These are phyloP conservation scores for Polydrusus pterygomalis DNA, from an alignment of 2,888 invertebrate genomes.

Conservation along the genomic window DNA sequence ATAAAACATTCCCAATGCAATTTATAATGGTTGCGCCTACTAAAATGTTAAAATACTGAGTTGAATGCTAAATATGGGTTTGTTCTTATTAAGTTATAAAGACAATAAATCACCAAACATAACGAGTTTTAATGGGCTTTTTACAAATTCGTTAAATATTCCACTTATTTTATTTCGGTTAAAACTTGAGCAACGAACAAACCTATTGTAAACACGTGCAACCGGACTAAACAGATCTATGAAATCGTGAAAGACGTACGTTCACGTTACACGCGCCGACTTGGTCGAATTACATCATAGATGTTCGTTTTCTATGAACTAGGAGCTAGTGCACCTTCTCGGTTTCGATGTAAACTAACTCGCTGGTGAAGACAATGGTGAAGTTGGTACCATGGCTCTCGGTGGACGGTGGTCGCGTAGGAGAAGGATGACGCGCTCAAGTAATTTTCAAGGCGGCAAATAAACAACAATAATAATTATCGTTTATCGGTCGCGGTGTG, in stretches of 20 bases:
- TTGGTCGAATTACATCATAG: conserved; percentile 53
- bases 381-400: conserved; percentile 53
- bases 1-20: too few relatives aligned
- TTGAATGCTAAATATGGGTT: too few relatives aligned
- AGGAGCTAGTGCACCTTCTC: conserved; percentile 53
- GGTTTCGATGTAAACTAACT: conserved; percentile 50
- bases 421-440: conserved; percentile 58
- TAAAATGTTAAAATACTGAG: too few relatives aligned
- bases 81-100: too few relatives aligned
- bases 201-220: conserved; percentile 1
- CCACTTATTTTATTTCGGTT: too few relatives aligned
- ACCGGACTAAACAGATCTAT: conserved; percentile 14
- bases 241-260: conserved; percentile 16
- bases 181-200: neutral
- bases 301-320: conserved; percentile 44
- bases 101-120: too few relatives aligned
- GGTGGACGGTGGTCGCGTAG: conserved; percentile 57
- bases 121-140: too few relatives aligned
- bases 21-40: too few relatives aligned
- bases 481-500: conserved; percentile 50
- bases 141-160: too few relatives aligned
- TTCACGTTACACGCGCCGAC: conserved; percentile 18
- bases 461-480: conserved; percentile 42
- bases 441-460: conserved; percentile 54
- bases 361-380: conserved; percentile 39